Evolutionary conservation across 2,888 invertebrate species (phyloP).

Genomic region (Pseudococcus jackbeardsleyi): DNA sequence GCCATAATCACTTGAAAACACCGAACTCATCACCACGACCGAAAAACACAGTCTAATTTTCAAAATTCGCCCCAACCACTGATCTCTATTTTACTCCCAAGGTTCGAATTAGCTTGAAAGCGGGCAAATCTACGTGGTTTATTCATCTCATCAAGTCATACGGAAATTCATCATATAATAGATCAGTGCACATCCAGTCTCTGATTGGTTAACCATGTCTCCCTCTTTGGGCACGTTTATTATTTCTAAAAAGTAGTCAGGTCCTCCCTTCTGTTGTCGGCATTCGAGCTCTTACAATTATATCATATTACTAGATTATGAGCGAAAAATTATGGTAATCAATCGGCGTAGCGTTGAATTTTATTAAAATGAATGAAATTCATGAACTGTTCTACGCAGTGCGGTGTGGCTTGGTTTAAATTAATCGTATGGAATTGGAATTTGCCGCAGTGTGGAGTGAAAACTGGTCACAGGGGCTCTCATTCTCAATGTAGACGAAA

Average conservation of each 20-base stretch:
- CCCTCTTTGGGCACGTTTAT: constrained; percentile 41
- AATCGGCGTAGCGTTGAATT: constrained; percentile 48
- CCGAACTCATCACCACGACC: not conserved
- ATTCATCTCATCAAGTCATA: constrained; percentile 58
- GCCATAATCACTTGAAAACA: not conserved
- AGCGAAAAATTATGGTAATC: constrained; percentile 56
- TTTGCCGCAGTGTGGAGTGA: not conserved
- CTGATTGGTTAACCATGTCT: constrained; percentile 49
- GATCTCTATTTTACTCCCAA: not conserved
- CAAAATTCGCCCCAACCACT: constrained; percentile 34
- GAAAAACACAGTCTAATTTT: not conserved
- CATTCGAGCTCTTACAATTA: constrained; percentile 41
- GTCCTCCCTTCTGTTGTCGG: constrained; percentile 59
- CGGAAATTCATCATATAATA: constrained; percentile 56
- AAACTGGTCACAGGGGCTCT: not conserved
- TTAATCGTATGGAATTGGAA: constrained; percentile 27
- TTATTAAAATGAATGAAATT: constrained; percentile 57
- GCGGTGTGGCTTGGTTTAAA: not conserved
- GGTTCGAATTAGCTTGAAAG: not conserved
- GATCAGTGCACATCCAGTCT: not conserved
- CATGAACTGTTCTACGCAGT: not conserved
- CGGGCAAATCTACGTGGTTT: not conserved
- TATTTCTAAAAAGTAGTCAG: constrained; percentile 51
- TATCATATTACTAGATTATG: constrained; percentile 52
- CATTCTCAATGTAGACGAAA: not conserved